Percentiles rank a stretch among this genome's conserved stretches.
These are phyloP conservation scores for Synergus japonicus DNA, from an alignment of 2,888 invertebrate species.

Conservation along the genomic window DNA sequence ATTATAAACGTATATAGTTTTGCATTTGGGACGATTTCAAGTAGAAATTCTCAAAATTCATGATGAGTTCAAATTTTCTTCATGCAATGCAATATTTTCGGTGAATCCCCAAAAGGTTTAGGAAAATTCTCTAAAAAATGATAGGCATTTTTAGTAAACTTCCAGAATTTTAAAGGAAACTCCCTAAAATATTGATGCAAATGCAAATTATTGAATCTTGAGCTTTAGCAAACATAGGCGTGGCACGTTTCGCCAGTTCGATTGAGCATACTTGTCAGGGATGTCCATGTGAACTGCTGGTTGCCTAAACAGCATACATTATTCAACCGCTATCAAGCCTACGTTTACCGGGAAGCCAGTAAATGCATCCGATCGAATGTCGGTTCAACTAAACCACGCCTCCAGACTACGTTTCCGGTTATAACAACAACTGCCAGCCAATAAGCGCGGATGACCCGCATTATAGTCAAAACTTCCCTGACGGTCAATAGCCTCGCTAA, in stretches of 20 bases:
- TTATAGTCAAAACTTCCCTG: slow-evolving; percentile 52
- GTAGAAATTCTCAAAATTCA: no score
- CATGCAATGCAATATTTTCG: no score
- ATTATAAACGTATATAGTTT: no score
- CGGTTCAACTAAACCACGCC: slow-evolving; percentile 67
- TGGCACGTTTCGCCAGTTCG: slow-evolving; percentile 2
- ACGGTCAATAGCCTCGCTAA: slow-evolving; percentile 37
- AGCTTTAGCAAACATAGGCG: slow-evolving; percentile 12
- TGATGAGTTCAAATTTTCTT: no score
- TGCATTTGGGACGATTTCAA: no score
- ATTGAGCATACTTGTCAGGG: slow-evolving; percentile 24
- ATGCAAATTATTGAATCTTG: not conserved
- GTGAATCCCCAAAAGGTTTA: no score
- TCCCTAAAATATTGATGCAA: no score
- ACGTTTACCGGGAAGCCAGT: slow-evolving; percentile 71
- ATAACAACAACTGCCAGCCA: slow-evolving; percentile 62
- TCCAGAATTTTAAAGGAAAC: no score
- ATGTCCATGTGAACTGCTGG: slow-evolving; percentile 11
- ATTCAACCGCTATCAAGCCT: slow-evolving; percentile 72
- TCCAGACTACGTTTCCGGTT: slow-evolving; percentile 69
- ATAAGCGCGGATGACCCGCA: slow-evolving; percentile 55
- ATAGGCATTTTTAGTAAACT: no score
- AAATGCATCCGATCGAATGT: slow-evolving; percentile 71
- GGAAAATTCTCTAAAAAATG: no score
- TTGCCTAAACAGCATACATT: slow-evolving; percentile 73